phyloP scores from a whole-genome alignment of 2,113 vertebrate genomes.

The Todiramphus saurophagus region DNA sequence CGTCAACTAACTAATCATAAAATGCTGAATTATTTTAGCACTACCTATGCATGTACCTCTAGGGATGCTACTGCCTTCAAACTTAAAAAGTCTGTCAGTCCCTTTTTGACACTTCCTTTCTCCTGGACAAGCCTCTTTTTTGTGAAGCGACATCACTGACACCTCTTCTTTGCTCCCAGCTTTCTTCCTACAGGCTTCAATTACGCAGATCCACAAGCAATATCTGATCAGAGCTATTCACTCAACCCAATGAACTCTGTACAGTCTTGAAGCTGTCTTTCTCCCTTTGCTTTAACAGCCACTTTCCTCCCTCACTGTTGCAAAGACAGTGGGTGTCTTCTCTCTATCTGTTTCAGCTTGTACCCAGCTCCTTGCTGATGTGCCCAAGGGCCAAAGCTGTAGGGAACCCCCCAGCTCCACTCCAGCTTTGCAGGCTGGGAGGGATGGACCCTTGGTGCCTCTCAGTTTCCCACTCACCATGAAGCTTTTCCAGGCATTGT shows the following conservation, averaged over 20 bases:
- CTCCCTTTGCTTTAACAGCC: neutral
- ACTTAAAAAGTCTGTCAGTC: neutral
- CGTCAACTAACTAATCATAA: neutral
- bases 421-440: neutral
- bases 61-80: neutral
- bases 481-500: slow-evolving; percentile 63
- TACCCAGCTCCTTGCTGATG: neutral
- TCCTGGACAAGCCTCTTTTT: neutral
- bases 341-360: neutral
- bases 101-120: neutral
- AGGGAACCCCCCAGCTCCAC: neutral
- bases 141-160: neutral
- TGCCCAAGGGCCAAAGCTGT: fast-evolving
- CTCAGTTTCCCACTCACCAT: neutral
- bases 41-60: neutral
- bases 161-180: neutral
- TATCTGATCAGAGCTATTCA: neutral
- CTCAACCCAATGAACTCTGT: neutral
- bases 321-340: neutral
- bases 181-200: neutral
- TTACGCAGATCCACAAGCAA: neutral
- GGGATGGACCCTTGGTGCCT: fast-evolving
- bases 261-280: neutral
- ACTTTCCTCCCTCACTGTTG: neutral
- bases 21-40: neutral